These are phyloP conservation scores for Melikaiella ostensackeni DNA, from an alignment of 2,888 invertebrate species.

Conservation along the genomic window DNA sequence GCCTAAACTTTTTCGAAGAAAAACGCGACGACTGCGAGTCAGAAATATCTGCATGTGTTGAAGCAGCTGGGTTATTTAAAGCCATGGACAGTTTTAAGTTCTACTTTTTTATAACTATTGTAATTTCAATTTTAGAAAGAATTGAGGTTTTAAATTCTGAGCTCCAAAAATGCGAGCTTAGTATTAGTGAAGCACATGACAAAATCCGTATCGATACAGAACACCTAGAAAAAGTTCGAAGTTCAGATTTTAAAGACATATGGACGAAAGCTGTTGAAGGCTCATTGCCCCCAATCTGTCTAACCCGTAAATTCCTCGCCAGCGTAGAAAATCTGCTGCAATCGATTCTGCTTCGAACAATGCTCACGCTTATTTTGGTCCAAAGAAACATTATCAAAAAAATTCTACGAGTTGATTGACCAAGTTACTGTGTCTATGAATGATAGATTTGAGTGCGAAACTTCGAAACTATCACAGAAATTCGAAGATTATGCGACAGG, in stretches of 20 bases:
- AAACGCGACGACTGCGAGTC: not conserved
- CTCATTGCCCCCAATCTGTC: too few relatives aligned
- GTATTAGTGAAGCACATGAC: too few relatives aligned
- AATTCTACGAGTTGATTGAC: not conserved
- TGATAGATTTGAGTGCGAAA: not conserved
- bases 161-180: too few relatives aligned
- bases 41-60: not conserved
- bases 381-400: too few relatives aligned
- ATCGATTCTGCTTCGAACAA: too few relatives aligned
- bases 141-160: not conserved
- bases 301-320: too few relatives aligned
- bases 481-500: not conserved
- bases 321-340: too few relatives aligned
- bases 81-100: not conserved
- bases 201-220: not conserved
- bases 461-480: not conserved
- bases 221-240: constrained; percentile 33
- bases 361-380: too few relatives aligned
- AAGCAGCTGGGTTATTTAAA: too few relatives aligned
- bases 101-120: constrained; percentile 43
- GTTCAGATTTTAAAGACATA: constrained; percentile 40
- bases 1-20: not conserved
- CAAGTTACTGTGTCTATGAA: not conserved
- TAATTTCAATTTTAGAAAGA: constrained; percentile 40
- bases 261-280: constrained; percentile 13